Evolutionary conservation across 1,140 invertebrate genomes (phyloP).

Genomic region (Formica exsecta): DNA sequence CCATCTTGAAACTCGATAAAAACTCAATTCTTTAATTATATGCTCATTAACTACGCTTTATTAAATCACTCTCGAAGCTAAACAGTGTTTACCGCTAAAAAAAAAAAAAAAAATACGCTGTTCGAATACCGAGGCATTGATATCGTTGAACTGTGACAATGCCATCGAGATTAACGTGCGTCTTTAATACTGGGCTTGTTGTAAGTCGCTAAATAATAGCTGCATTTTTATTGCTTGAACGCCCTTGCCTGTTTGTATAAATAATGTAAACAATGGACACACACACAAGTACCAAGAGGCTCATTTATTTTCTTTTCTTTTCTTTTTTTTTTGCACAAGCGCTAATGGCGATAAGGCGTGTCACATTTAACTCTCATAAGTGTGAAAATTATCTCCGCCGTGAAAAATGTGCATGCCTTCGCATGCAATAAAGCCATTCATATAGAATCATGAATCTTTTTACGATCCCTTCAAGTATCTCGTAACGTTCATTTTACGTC

Average conservation of each 20-base stretch:
- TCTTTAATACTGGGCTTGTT: background rate
- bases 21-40: slow-evolving; percentile 5
- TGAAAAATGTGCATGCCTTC: background rate
- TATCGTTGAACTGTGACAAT: background rate
- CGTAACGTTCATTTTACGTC: background rate
- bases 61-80: slow-evolving; percentile 5
- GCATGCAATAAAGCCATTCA: background rate
- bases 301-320: background rate
- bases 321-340: background rate
- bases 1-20: background rate
- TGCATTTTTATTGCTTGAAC: background rate
- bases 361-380: background rate
- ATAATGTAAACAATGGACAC: background rate
- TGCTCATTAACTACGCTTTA: background rate
- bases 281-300: background rate
- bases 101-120: background rate
- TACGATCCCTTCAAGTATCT: background rate
- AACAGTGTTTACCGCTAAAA: background rate
- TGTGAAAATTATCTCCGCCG: background rate
- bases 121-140: background rate
- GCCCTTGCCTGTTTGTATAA: background rate
- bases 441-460: background rate
- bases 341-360: background rate
- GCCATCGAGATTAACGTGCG: background rate
- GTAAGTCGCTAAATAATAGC: background rate